Conservation (phyloP, 1,140 invertebrate species). For the Heliothis subflexa region DNA sequence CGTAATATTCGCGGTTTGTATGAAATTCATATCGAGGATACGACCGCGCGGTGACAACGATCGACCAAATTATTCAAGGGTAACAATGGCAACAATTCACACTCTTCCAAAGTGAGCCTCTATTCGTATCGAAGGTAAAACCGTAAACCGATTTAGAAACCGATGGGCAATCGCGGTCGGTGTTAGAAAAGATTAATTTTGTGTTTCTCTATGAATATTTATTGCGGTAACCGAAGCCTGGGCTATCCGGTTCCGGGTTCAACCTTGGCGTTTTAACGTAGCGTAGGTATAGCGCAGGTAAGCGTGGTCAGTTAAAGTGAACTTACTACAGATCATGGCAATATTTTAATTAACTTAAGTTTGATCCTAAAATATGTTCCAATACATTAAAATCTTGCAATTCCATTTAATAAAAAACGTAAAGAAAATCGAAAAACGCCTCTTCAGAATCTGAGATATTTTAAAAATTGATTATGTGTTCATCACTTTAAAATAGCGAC, state of each 20-base stretch:
- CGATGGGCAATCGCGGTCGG: slow-evolving; percentile 33
- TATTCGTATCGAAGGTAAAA: slow-evolving; percentile 31
- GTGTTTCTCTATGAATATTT: slow-evolving; percentile 48
- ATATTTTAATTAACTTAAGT: background rate
- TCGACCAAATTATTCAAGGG: slow-evolving; percentile 47
- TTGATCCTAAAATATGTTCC: background rate
- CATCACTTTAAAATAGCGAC: too few relatives aligned
- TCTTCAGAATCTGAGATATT: too few relatives aligned
- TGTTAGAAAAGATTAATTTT: slow-evolving; percentile 48
- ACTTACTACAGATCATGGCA: background rate
- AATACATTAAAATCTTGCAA: background rate
- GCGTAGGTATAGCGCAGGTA: background rate
- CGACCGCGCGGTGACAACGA: slow-evolving; percentile 33
- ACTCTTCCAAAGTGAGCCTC: slow-evolving; percentile 20
- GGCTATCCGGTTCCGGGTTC: slow-evolving; percentile 26
- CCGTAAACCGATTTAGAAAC: slow-evolving; percentile 46
- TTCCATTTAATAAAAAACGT: too few relatives aligned
- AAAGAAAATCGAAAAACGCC: too few relatives aligned
- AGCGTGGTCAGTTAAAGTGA: background rate
- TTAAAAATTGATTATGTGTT: too few relatives aligned
- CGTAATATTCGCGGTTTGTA: slow-evolving; percentile 57
- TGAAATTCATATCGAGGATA: slow-evolving; percentile 59
- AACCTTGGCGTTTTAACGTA: slow-evolving; percentile 8
- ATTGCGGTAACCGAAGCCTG: slow-evolving; percentile 28
- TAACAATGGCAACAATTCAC: slow-evolving; percentile 38